These are phyloP conservation scores for Scrobipalpa atriplicella DNA, from an alignment of 2,888 invertebrate genomes.

Conservation along the genomic window DNA sequence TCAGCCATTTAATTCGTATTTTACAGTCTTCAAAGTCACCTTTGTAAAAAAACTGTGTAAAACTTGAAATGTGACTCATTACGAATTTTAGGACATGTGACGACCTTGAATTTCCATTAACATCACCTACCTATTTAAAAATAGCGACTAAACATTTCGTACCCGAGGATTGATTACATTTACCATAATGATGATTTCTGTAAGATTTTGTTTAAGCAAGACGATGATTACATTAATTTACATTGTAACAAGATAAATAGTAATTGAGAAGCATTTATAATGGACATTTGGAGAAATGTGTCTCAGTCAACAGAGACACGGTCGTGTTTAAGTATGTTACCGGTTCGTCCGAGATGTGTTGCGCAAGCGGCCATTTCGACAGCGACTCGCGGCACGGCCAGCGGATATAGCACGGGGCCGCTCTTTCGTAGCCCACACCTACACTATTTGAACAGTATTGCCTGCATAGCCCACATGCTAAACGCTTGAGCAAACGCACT, in stretches of 20 bases:
- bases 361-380: constrained; percentile 73
- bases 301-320: constrained; percentile 47
- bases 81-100: constrained; percentile 49
- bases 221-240: not conserved
- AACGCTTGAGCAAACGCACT: constrained; percentile 64
- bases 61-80: constrained; percentile 41
- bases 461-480: constrained; percentile 62
- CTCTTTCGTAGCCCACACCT: constrained; percentile 71
- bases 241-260: constrained; percentile 1
- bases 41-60: not conserved
- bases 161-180: not conserved
- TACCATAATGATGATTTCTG: not conserved
- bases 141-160: not conserved
- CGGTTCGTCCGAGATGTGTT: constrained; percentile 68
- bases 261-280: constrained; percentile 3
- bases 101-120: constrained; percentile 58
- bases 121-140: constrained; percentile 23
- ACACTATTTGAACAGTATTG: constrained; percentile 68
- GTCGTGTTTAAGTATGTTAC: constrained; percentile 57
- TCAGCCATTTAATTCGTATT: not conserved
- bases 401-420: constrained; percentile 79
- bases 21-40: not conserved
- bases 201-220: not conserved
- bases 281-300: constrained; percentile 43
- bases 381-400: constrained; percentile 52